Conservation (phyloP, 2,888 invertebrate genomes). For the Nectonema munidae region DNA sequence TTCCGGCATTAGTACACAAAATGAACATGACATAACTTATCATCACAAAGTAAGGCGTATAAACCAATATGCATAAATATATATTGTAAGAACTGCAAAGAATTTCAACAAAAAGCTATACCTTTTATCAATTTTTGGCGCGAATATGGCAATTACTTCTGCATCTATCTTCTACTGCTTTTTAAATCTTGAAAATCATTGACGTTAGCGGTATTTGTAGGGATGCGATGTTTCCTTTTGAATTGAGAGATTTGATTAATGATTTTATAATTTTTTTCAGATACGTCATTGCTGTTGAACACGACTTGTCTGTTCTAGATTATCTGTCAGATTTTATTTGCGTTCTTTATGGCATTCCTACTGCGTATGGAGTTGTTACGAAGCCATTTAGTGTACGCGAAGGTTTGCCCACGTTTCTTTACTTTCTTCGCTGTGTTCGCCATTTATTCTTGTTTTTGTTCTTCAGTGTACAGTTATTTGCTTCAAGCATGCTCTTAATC, state of each 20-base stretch:
- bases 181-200: too few species aligned
- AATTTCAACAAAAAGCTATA: too few species aligned
- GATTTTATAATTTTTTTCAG: too few species aligned
- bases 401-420: slow-evolving; percentile 30
- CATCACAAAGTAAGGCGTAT: too few species aligned
- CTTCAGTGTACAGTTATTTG: not conserved
- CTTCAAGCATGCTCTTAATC: not conserved
- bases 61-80: too few species aligned
- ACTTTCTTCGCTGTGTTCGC: not conserved
- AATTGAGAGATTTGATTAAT: too few species aligned
- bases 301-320: slow-evolving; percentile 87
- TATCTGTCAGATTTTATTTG: slow-evolving; percentile 96
- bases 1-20: too few species aligned
- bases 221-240: too few species aligned
- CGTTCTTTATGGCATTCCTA: slow-evolving; percentile 82
- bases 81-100: too few species aligned
- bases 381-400: slow-evolving; percentile 97
- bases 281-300: slow-evolving; percentile 93
- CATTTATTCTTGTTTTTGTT: not conserved
- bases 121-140: slow-evolving; percentile 10
- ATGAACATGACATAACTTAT: too few species aligned
- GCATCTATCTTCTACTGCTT: slow-evolving; percentile 6
- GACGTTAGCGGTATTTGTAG: too few species aligned
- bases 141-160: not conserved
- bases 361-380: slow-evolving; percentile 94